Conservation (phyloP, 2,888 invertebrate species). For the Oegoconia quadripuncta region DNA sequence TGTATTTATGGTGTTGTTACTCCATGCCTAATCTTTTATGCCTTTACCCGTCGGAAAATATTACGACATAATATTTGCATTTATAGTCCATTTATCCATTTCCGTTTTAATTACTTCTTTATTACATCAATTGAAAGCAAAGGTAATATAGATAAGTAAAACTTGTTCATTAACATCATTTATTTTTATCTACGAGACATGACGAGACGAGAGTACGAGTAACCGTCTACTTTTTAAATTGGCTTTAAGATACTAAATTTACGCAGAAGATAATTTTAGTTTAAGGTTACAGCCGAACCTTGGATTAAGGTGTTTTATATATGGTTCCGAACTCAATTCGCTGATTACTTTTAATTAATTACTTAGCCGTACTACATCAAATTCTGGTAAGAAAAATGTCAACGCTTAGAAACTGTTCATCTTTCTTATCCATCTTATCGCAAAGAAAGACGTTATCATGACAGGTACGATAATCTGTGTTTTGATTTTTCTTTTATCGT, state of each 20-base stretch:
- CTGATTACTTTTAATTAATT: background rate
- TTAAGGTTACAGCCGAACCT: background rate
- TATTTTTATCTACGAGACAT: too few species aligned
- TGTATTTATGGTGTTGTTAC: too few species aligned
- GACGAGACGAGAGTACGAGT: too few species aligned
- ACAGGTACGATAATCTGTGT: constrained; percentile 1
- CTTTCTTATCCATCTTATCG: background rate
- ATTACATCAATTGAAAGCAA: too few species aligned
- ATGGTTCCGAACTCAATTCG: background rate
- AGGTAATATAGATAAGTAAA: too few species aligned
- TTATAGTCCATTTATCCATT: too few species aligned
- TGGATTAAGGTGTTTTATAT: background rate
- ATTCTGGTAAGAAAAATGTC: background rate
- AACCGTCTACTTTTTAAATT: background rate
- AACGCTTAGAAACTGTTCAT: background rate
- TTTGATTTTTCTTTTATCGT: constrained; percentile 5
- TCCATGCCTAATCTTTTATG: too few species aligned
- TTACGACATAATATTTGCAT: too few species aligned
- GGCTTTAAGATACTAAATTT: background rate
- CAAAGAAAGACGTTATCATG: constrained; percentile 2
- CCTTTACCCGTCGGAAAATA: too few species aligned
- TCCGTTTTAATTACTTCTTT: too few species aligned
- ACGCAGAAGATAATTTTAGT: background rate
- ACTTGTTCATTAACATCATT: too few species aligned
- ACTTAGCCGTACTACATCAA: background rate